These are phyloP conservation scores for Iphiclides podalirius DNA, from an alignment of 2,888 invertebrate genomes.

Conservation along the genomic window DNA sequence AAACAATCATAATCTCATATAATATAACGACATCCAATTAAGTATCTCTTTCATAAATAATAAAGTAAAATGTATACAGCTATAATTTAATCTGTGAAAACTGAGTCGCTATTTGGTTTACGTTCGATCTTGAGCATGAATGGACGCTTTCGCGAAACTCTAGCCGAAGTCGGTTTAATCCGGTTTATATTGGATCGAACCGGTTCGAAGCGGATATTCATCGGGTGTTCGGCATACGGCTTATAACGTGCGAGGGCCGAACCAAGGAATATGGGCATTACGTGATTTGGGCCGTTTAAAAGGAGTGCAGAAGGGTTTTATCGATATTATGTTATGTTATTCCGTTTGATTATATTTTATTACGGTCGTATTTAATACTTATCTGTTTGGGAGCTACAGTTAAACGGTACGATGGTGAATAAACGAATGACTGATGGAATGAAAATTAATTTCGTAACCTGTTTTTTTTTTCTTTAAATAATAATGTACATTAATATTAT, in stretches of 20 bases:
- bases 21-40: too few relatives aligned
- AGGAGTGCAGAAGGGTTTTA: not conserved
- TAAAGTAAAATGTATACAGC: too few relatives aligned
- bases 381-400: not conserved
- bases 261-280: not conserved
- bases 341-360: not conserved
- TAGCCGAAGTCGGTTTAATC: not conserved
- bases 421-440: not conserved
- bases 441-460: too few relatives aligned
- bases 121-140: too few relatives aligned
- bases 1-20: too few relatives aligned
- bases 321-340: not conserved
- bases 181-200: conserved; percentile 8
- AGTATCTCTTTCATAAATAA: too few relatives aligned
- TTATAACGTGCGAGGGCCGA: not conserved
- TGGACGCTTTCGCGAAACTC: too few relatives aligned
- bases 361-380: not conserved
- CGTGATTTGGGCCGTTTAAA: conserved; percentile 1
- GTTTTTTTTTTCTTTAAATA: too few relatives aligned
- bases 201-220: conserved; percentile 2
- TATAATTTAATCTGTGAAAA: too few relatives aligned
- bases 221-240: not conserved
- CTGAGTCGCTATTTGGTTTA: too few relatives aligned
- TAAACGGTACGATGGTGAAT: too few relatives aligned
- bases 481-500: too few relatives aligned